These are phyloP conservation scores for Drosophila nasuta DNA, from an alignment of 1,140 invertebrate species.

Conservation along the genomic window DNA sequence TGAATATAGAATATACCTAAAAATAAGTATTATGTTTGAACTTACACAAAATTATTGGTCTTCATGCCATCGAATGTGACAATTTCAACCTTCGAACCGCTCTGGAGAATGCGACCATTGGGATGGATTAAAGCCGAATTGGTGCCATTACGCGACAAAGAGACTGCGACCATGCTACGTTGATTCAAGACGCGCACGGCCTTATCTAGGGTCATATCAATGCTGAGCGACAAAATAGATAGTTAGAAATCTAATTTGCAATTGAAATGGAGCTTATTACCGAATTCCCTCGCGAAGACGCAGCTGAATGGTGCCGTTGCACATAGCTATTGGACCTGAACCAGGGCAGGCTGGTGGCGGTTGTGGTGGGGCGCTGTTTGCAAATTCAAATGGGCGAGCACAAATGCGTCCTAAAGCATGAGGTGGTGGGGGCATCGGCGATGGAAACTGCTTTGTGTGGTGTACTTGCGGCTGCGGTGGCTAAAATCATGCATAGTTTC, in stretches of 20 bases:
- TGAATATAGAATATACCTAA: not conserved
- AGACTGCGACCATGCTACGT: constrained; percentile 91
- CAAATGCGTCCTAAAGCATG: constrained; percentile 67
- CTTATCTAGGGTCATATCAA: constrained; percentile 93
- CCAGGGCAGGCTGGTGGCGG: constrained; percentile 64
- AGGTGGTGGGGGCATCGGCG: constrained; percentile 78
- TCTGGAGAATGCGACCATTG: constrained; percentile 92
- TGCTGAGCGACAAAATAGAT: constrained; percentile 83
- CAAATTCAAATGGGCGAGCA: constrained; percentile 67
- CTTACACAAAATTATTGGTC: constrained; percentile 80
- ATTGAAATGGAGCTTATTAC: constrained; percentile 35
- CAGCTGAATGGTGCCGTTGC: constrained; percentile 92
- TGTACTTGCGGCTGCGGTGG: constrained; percentile 50
- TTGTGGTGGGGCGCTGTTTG: constrained; percentile 70
- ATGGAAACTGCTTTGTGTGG: constrained; percentile 72
- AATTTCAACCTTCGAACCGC: constrained; percentile 93
- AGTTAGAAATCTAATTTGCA: not conserved
- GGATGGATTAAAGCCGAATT: constrained; percentile 92
- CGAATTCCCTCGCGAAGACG: constrained; percentile 90
- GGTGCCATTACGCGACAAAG: constrained; percentile 89
- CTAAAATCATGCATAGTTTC: not conserved
- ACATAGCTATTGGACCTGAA: constrained; percentile 88
- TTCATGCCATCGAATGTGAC: constrained; percentile 83
- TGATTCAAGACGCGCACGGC: constrained; percentile 92
- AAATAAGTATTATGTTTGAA: constrained; percentile 6